Conservation (phyloP, 2,113 vertebrate species). For the Rhinoptilus africanus region DNA sequence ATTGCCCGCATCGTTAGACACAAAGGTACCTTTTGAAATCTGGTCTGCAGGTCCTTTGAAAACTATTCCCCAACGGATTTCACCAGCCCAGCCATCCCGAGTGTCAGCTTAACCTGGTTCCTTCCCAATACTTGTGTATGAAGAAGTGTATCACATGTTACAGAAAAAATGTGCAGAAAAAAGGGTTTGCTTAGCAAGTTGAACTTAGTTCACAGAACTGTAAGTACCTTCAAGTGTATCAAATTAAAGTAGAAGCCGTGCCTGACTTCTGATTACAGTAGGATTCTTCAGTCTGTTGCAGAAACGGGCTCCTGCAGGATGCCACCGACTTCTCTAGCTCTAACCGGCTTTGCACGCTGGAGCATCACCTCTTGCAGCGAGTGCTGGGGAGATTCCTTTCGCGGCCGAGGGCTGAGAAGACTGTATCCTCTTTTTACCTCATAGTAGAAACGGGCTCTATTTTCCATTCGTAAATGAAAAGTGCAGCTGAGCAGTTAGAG, state of each 20-base stretch:
- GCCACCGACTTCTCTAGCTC: not conserved
- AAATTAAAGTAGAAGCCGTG: not conserved
- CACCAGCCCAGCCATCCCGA: not conserved
- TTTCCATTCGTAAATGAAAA: not conserved
- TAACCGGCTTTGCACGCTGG: not conserved
- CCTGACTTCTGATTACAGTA: not conserved
- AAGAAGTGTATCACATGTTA: not conserved
- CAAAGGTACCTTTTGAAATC: not conserved
- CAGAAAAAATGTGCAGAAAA: not conserved
- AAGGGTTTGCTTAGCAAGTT: not conserved
- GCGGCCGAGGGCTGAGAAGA: not conserved
- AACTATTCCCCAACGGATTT: not conserved
- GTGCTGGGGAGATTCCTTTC: not conserved
- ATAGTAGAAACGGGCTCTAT: not conserved
- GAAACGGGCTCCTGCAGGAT: not conserved
- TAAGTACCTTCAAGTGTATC: not conserved
- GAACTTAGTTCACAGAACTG: not conserved
- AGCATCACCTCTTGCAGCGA: not conserved
- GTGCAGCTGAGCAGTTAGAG: not conserved
- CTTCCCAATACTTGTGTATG: not conserved
- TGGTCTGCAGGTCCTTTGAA: not conserved
- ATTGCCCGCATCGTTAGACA: not conserved
- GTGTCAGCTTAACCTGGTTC: not conserved
- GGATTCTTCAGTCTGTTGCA: not conserved
- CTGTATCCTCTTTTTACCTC: not conserved